Evolutionary conservation across 2,888 invertebrate genomes (phyloP), one percentile per base, ranked within the genome.

Genomic region (Strigamia transsilvanica): DNA sequence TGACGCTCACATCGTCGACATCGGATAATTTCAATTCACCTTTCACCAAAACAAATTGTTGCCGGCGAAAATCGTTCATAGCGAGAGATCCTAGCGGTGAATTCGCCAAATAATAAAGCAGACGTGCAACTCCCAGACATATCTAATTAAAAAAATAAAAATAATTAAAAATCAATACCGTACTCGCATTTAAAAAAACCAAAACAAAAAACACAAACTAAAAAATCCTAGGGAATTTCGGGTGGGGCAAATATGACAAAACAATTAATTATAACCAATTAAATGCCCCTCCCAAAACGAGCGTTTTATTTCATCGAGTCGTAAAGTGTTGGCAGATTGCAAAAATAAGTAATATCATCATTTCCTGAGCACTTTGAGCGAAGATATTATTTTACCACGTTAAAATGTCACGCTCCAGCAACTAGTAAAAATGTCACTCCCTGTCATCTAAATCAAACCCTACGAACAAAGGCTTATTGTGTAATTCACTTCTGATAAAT

Each of bases 51-150:
- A 90, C 89, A 84, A 90, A 90, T 85, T 90, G 90, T 84, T 89
- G 88, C 3, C 89, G 86, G 42, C 89, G 86, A 85, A 89, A 89
- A 85, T 90, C 90, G 84, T 88, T 89, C 87, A 90, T 87, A 2
- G 88, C 86, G 81, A 89, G 85, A 9, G 89, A 87, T 13, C 89
- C 89, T 77, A 88, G 86, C 2, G 88, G 87, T 3, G 88, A 88
- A 61, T 85, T 85, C 10, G 88, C 86, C 83, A 90, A 85, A 83
- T 87, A 88, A 80, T 87, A 83, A 3, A 90, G 85, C 38, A 90
- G 86, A 61, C 86, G 84, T 7, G 87, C 86, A 51, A 87, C 85
- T 73, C 86, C 87, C 41, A 86, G 84, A 1, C 86, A 86, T 61
- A 87, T 83, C 87, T 87, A 85, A 12, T 85, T 84, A 81, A 79